Evolutionary conservation across 2,888 invertebrate genomes (phyloP).

Genomic region (Gonocerus acuteangulatus): DNA sequence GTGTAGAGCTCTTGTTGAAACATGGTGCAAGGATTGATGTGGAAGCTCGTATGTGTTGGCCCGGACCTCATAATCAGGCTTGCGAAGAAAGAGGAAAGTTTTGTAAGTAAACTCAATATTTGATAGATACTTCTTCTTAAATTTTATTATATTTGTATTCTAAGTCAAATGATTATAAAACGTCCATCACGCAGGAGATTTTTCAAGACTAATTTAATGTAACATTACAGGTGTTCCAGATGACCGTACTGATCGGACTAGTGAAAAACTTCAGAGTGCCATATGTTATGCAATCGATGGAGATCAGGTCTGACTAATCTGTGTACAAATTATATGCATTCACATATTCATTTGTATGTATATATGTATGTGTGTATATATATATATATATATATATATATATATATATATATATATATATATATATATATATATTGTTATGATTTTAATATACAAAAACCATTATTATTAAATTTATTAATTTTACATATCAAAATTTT

Average conservation of each 20-base stretch:
- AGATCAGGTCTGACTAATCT: constrained; percentile 52
- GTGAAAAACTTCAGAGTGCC: constrained; percentile 58
- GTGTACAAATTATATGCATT: constrained; percentile 17
- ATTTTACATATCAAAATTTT: background rate
- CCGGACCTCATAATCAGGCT: constrained; percentile 60
- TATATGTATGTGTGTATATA: background rate
- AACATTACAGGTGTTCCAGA: constrained; percentile 35
- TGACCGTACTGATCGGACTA: constrained; percentile 41
- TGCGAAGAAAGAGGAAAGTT: constrained; percentile 62
- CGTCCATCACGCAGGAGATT: no score
- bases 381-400: background rate
- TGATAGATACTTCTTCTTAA: background rate
- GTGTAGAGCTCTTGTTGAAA: constrained; percentile 59
- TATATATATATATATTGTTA: background rate
- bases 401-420: background rate
- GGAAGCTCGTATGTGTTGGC: constrained; percentile 68
- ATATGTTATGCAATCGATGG: constrained; percentile 66
- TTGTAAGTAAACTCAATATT: constrained; percentile 43
- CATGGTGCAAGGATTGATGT: constrained; percentile 64
- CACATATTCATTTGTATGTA: no score
- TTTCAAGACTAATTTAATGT: no score
- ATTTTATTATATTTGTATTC: no score
- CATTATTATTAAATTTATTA: no score
- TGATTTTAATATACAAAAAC: no score
- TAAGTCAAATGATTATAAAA: no score